These are phyloP conservation scores for Sycobia sp. DNA, from an alignment of 1,140 invertebrate species.

Conservation along the genomic window DNA sequence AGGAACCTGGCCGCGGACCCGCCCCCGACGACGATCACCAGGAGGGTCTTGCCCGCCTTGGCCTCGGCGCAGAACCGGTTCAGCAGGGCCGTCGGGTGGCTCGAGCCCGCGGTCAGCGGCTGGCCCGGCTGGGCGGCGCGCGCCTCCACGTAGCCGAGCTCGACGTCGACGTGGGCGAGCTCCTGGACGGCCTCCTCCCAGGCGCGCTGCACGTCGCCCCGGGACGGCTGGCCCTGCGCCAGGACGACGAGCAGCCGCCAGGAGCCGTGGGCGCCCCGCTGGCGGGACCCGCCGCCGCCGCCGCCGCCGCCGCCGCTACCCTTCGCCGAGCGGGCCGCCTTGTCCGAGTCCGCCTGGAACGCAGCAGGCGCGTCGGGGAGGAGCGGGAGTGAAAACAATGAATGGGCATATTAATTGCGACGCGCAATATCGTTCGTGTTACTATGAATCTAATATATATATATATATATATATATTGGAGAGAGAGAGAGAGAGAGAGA, in stretches of 20 bases:
- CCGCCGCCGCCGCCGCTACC: background rate
- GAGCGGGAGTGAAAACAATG: no score
- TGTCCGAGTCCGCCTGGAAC: constrained; percentile 7
- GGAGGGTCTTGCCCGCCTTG: constrained; percentile 50
- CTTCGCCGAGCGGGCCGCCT: constrained; percentile 8
- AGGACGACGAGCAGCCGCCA: constrained; percentile 56
- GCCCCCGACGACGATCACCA: constrained; percentile 55
- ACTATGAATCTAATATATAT: no score
- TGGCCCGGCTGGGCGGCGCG: no score
- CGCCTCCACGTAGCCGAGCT: constrained; percentile 55
- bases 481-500: no score
- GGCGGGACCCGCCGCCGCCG: background rate
- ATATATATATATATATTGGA: no score
- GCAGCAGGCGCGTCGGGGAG: no score
- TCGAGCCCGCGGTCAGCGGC: constrained; percentile 41
- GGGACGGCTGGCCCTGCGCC: constrained; percentile 52
- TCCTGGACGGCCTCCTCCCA: constrained; percentile 57
- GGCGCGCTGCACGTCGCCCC: constrained; percentile 51
- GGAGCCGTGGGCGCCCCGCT: constrained; percentile 26
- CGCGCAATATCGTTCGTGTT: no score
- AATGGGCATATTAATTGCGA: no score
- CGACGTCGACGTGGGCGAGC: constrained; percentile 51
- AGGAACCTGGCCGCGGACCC: constrained; percentile 57
- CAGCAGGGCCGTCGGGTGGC: constrained; percentile 54
- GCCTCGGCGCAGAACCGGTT: constrained; percentile 56